Evolutionary conservation across 2,888 invertebrate genomes (phyloP), one percentile per base, ranked within the genome.

Genomic region (Labia minor): DNA sequence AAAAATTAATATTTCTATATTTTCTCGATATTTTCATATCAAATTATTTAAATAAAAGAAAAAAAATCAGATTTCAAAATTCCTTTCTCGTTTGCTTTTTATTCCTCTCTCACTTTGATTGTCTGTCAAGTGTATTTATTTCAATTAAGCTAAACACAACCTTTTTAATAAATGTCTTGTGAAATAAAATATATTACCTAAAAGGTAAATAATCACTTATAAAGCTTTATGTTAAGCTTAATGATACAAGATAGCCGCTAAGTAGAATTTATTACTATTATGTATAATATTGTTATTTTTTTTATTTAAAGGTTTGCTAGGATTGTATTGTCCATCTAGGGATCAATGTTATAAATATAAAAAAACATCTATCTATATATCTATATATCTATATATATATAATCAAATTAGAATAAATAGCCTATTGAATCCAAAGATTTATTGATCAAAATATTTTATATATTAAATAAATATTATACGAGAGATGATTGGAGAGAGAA

Each of bases 141-240:
- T 49, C 49, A 49, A 49, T 49, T 49, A 49, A 49, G 49, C 6
- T 14, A 49, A 49, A 4, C 49, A 49, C 49, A 49, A 16, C 6
- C 49, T 49, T 49, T 49, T 49, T 49, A 14, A 49, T 49, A 49
- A 49, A 49, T 14, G 49, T 49, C 49, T 16, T 26, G 49, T 11
- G 49, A 49, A 49, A 3, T n/a, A 14, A 49, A 49, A 49, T 49
- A 49, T 49, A 49, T 49, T 49, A 14, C 49, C 49, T 8, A 49
- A 49, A 49, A 49, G 49, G 49, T 49, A 49, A 49, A 49, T 49
- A 49, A 49, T 49, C 49, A 49, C 49, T 49, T 49, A 49, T 49
- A 49, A 49, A 49, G 49, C 49, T 49, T 49, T 49, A 49, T 49
- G 49, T 49, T 49, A 49, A 49, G 49, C 49, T 49, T 49, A 49